Evolutionary conservation across 2,888 invertebrate genomes (phyloP), one percentile per base, ranked within the genome.

Genomic region (Scaptomyza reducta): DNA sequence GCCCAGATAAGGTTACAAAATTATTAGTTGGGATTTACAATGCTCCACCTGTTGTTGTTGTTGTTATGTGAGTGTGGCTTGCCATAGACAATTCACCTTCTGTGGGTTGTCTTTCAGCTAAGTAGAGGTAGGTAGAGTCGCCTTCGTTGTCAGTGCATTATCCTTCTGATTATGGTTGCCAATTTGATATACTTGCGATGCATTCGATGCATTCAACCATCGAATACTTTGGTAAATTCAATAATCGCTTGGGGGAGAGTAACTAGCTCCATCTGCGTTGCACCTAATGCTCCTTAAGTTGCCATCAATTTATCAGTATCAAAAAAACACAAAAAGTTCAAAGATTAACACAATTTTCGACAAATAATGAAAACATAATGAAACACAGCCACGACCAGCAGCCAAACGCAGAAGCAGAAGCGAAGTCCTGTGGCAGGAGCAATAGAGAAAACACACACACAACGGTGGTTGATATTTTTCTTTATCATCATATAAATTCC

Each of bases 11-110:
- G 88, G 82, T 89, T 89, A 87, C 89, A 88, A 85, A 89, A 88
- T 89, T 89, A 89, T 89, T 89, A 89, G 82, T 81, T 76, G 78
- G 89, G 87, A 87, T 89, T 89, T 89, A 74, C 83, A 79, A 77
- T 77, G 77, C 77, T 82, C 77, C 70, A 74, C 71, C 78, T 35
- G 44, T 51, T 44, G 35, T 46, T 51, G 14, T 31, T 45, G 35
- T 46, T 49, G 41, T 56, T 38, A 38, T 51, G 35, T 56, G 58
- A 50, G 46, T 16, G 29, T 51, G 45, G 35, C 57, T 41, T 7
- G 38, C 9, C 38, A 14, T 9, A 31, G 38, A 44, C 41, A 49
- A 41, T 47, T 16, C 29, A 35, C 18, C 29, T 44, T n/a, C 42
- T 29, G 35, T 41, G 16, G 1, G 7, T 47, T 1, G 6, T 14